Conservation (phyloP, 64 coral and sea anemone species). For the Trachythela sp. region DNA sequence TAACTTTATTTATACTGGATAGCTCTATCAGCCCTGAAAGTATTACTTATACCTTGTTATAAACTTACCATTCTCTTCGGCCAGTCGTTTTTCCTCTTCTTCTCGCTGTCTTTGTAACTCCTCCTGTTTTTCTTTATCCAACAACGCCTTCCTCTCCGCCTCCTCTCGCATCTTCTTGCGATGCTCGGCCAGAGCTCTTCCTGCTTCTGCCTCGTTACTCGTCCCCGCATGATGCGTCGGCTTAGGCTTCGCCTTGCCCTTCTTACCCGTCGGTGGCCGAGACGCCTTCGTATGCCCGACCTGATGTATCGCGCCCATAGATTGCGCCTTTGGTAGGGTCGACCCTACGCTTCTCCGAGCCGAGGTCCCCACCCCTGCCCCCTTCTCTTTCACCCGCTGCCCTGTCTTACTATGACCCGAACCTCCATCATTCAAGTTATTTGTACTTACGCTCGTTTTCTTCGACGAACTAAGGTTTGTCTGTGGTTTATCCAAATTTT, state of each 20-base stretch:
- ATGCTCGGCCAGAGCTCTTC: neutral
- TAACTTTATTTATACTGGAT: too few relatives aligned
- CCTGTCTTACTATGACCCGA: neutral
- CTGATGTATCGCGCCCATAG: neutral
- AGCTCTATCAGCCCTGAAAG: too few relatives aligned
- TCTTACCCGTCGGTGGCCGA: neutral
- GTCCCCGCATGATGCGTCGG: neutral
- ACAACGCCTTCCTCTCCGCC: slow-evolving; percentile 9
- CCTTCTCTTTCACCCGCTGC: too few relatives aligned
- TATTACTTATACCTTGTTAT: too few relatives aligned
- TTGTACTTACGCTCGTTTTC: neutral
- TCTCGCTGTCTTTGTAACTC: neutral
- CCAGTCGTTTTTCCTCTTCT: neutral
- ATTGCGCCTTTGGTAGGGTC: neutral
- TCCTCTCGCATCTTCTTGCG: slow-evolving; percentile 6
- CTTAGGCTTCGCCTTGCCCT: neutral
- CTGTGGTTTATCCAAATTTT: neutral
- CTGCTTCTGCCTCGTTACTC: neutral
- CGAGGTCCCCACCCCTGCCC: neutral
- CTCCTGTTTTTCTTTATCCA: slow-evolving; percentile 13
- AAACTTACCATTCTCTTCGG: slow-evolving; percentile 4
- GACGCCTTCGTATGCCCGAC: neutral
- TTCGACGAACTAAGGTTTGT: neutral
- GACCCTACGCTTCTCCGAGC: neutral
- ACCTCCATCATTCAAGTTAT: neutral